Evolutionary conservation across 2,113 vertebrate species (phyloP).

Genomic region (Ophiodon elongatus): DNA sequence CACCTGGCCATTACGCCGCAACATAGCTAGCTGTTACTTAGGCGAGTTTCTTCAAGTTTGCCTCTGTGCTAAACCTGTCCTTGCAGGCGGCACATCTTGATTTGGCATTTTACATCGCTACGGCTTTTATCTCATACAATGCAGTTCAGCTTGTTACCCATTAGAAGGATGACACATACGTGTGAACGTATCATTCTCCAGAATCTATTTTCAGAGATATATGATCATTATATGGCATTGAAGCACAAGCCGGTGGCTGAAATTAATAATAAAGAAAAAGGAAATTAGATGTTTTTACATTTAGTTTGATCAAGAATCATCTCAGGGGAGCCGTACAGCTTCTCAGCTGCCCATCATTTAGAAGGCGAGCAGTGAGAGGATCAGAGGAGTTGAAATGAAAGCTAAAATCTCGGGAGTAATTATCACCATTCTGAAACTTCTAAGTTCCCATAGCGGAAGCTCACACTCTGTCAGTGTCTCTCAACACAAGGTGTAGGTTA

Average conservation of each 20-base stretch:
- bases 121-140: neutral
- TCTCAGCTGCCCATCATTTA: conserved; percentile 45
- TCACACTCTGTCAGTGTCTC: neutral
- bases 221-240: neutral
- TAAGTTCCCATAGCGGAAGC: conserved; percentile 8
- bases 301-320: conserved; percentile 54
- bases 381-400: conserved; percentile 51
- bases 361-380: conserved; percentile 42
- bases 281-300: conserved; percentile 47
- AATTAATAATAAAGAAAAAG: conserved; percentile 7
- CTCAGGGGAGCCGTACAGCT: conserved; percentile 34
- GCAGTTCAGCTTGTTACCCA: neutral
- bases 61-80: neutral
- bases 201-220: neutral
- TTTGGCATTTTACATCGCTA: neutral
- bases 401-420: conserved; percentile 37
- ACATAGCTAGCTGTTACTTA: conserved; percentile 16
- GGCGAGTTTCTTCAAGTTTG: conserved; percentile 40
- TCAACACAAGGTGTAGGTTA: conserved; percentile 5
- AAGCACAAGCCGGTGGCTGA: neutral
- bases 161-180: neutral
- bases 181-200: neutral
- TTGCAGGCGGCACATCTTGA: conserved; percentile 6
- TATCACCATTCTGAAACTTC: conserved; percentile 32
- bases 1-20: conserved; percentile 58